Conservation (phyloP, 2,888 invertebrate species). For the Rotaria macrura region DNA sequence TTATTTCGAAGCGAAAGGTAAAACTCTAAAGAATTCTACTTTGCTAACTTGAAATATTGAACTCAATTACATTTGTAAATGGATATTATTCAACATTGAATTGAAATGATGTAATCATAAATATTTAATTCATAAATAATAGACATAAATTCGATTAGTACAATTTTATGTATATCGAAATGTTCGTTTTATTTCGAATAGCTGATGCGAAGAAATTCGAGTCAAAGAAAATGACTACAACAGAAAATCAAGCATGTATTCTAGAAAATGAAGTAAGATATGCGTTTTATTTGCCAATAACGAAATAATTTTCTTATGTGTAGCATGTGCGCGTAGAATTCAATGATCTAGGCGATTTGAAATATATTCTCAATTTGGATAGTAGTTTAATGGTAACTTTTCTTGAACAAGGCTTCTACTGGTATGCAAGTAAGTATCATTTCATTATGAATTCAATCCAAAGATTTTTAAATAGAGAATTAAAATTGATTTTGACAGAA, state of each 20-base stretch:
- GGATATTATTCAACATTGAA: no score
- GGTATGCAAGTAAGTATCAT: background rate
- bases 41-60: no score
- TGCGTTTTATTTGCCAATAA: background rate
- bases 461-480: no score
- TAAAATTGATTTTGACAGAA: no score
- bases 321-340: slow-evolving; percentile 2
- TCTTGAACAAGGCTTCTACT: background rate
- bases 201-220: background rate
- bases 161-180: no score
- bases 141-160: no score
- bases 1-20: background rate
- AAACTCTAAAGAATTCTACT: no score
- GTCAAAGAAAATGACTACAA: background rate
- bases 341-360: background rate
- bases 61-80: background rate
- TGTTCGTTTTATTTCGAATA: no score
- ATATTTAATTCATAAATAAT: no score
- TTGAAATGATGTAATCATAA: no score
- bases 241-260: background rate
- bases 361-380: background rate
- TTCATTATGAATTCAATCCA: no score
- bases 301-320: background rate
- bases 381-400: background rate
- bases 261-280: slow-evolving; percentile 8